These are phyloP conservation scores for Clitarchus hookeri DNA, from an alignment of 2,888 invertebrate genomes.

Conservation along the genomic window DNA sequence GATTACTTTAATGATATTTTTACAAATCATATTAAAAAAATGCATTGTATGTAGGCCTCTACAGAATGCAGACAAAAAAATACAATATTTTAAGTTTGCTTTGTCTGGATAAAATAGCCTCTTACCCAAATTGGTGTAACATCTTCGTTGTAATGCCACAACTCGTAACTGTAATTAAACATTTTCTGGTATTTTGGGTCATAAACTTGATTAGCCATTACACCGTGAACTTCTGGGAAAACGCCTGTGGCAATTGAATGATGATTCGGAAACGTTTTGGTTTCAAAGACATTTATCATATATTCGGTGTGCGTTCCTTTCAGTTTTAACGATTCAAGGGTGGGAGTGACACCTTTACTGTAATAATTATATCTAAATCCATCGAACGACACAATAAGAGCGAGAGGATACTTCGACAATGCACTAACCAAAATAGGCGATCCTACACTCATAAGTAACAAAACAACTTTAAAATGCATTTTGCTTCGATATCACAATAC, in stretches of 20 bases:
- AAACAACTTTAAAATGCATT: not conserved
- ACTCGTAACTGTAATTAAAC: constrained; percentile 50
- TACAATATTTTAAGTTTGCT: too few species aligned
- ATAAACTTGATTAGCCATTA: constrained; percentile 65
- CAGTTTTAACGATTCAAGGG: constrained; percentile 60
- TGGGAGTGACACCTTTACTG: constrained; percentile 61
- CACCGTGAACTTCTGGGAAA: constrained; percentile 71
- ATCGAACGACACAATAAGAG: constrained; percentile 70
- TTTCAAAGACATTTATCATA: constrained; percentile 66
- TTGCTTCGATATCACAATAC: not conserved
- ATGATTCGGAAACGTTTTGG: constrained; percentile 78
- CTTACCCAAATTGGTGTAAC: constrained; percentile 55
- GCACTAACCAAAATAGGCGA: not conserved
- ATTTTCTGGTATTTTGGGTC: constrained; percentile 54
- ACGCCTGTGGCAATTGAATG: constrained; percentile 72
- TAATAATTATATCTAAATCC: constrained; percentile 73
- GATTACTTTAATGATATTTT: too few species aligned
- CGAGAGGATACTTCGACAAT: constrained; percentile 53
- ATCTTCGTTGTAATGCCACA: constrained; percentile 59
- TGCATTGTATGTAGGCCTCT: too few species aligned
- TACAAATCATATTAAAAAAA: too few species aligned
- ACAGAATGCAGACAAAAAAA: too few species aligned
- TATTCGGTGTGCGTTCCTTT: constrained; percentile 63
- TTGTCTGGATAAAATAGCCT: not conserved
- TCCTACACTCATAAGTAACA: not conserved